These are phyloP conservation scores for Percopsis omiscomaycus DNA, from an alignment of 2,797 vertebrate genomes.

Conservation along the genomic window DNA sequence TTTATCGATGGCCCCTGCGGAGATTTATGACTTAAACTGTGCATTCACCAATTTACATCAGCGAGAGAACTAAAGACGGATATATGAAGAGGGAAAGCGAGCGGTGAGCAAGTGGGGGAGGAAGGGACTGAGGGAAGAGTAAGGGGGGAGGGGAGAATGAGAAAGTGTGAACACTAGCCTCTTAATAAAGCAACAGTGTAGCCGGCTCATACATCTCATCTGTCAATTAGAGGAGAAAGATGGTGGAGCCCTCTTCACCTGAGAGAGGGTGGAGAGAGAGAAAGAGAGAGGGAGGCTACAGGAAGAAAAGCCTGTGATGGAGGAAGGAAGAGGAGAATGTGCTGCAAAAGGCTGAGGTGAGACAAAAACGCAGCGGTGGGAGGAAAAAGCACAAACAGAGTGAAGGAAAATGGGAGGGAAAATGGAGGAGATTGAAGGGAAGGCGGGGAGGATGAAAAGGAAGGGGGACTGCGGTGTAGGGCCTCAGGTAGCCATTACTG, in stretches of 20 bases:
- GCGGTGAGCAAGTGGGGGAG: conserved; percentile 24
- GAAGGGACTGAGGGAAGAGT: background rate
- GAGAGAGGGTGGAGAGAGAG: conserved; percentile 39
- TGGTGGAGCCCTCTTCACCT: conserved; percentile 75
- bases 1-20: conserved; percentile 30
- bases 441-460: conserved; percentile 21
- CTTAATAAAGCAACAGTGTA: conserved; percentile 75
- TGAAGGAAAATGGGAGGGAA: conserved; percentile 9
- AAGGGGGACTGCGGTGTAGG: conserved; percentile 1
- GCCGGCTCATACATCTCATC: conserved; percentile 76
- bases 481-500: conserved; percentile 18
- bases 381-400: background rate
- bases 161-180: conserved; percentile 60
- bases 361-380: conserved; percentile 10
- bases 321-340: conserved; percentile 25
- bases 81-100: conserved; percentile 45
- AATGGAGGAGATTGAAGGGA: conserved; percentile 16
- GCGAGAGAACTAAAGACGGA: conserved; percentile 35
- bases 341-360: conserved; percentile 30
- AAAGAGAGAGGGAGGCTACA: background rate
- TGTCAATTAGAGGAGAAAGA: conserved; percentile 73
- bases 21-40: conserved; percentile 45
- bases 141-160: conserved; percentile 15
- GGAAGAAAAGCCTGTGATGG: conserved; percentile 39
- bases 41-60: conserved; percentile 58